These are phyloP conservation scores for Manis javanica DNA, from an alignment of 2,797 vertebrate species.

Conservation along the genomic window DNA sequence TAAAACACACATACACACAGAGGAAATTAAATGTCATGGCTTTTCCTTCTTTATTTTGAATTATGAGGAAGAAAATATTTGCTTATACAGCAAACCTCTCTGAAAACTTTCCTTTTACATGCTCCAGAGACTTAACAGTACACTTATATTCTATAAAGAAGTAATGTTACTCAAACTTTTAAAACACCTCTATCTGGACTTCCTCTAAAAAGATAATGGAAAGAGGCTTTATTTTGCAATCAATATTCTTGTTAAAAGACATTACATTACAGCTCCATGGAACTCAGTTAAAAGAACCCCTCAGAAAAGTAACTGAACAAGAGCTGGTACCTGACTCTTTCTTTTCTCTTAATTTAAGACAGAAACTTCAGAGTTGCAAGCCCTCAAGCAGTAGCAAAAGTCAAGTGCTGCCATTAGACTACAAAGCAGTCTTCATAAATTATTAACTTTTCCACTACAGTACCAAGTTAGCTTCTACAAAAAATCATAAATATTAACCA, in stretches of 20 bases:
- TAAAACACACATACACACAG: conserved; percentile 17
- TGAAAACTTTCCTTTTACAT: conserved; percentile 50
- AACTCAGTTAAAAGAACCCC: conserved; percentile 57
- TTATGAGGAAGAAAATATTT: neutral
- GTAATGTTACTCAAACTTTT: conserved; percentile 8
- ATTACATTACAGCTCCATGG: conserved; percentile 36
- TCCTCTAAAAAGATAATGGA: conserved; percentile 70
- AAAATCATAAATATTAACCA: conserved; percentile 72
- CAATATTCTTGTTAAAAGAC: conserved; percentile 67
- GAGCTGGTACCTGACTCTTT: conserved; percentile 35
- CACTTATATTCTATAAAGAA: conserved; percentile 12
- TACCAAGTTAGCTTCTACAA: conserved; percentile 42
- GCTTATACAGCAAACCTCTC: neutral
- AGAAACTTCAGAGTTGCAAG: conserved; percentile 71
- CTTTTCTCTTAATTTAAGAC: conserved; percentile 68
- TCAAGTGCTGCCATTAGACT: conserved; percentile 77
- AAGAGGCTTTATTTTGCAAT: conserved; percentile 40
- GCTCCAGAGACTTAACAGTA: conserved; percentile 29
- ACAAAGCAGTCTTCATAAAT: conserved; percentile 74
- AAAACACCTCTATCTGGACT: neutral
- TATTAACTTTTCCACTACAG: conserved; percentile 75
- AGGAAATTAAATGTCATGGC: neutral
- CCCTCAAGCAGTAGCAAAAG: conserved; percentile 69
- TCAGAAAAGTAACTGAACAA: conserved; percentile 64
- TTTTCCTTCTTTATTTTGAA: conserved; percentile 52